Evolutionary conservation across 2,113 vertebrate genomes (phyloP), one percentile per base, ranked within the genome.

Genomic region (Scytalopus superciliaris): DNA sequence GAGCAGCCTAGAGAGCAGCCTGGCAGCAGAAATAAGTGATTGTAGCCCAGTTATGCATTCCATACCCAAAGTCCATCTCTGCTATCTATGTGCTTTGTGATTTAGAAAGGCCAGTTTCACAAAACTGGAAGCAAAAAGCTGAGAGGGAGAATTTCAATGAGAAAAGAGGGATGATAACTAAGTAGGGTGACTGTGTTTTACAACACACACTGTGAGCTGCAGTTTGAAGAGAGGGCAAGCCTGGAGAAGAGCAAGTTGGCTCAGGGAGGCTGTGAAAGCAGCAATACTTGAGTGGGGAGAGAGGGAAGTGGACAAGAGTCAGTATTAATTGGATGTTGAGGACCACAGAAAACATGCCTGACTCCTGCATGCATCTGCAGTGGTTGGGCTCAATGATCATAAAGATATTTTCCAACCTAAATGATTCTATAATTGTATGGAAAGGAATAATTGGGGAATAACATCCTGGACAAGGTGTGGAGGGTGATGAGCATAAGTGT

Each of bases 71-170:
- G 52, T 44, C 49, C n/a, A 16, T 22, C 60, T 40, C 68, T 52
- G 37, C 19, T n/a, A 6, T 4, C 7, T 25, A 4, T 1, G 3
- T 31, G 17, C 4, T 7, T n/a, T 83, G 55, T 57, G 64, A 6
- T 47, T 77, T 78, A 72, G 82, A 80, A 76, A 55, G 57, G 39
- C 35, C 15, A 37, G 0, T 28, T 70, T n/a, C n/a, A 49, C 17
- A 24, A 42, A 77, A 7, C 30, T n/a, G 25, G 30, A 52, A 39
- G 30, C 35, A 50, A 42, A 62, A 73, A 59, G 49, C 19, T 63
- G 62, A 79, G 78, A 78, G 35, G 27, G 74, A 83, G 56, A 62
- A 37, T 37, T 60, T 84, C 35, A 49, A 3, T 68, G 74, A 23
- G 24, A 45, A 49, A 74, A 16, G 47, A 55, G 17, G 11, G 19